Base-by-base conservation (phyloP, 2,888 invertebrate genomes). In the Tenthredo livida region DNA sequence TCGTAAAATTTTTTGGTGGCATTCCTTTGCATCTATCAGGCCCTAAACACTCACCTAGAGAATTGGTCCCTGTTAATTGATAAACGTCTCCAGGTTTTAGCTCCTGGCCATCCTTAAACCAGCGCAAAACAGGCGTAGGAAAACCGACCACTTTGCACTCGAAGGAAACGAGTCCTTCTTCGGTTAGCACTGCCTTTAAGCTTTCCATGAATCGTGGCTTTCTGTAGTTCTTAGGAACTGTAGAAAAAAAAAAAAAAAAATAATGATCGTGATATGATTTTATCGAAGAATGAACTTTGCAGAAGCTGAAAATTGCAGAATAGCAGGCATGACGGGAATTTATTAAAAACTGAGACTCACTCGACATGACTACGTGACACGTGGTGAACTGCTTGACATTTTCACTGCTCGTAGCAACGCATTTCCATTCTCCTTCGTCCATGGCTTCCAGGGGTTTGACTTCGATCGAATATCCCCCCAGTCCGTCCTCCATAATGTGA, bases 71-170 rank as follows among this genome's bases (percentile, higher is more conserved):
- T 0, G 98, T 98, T 21, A 98, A 94, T 92, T 98, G 98, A 93
- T 98, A 98, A 7, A 98, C 98, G 92, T 98, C 98, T 10, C 98
- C 98, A 0, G 98, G 98, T 91, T 97, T 97, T 67, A 99, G 94
- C 92, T 98, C 98, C 91, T 98, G 97, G 0, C 98, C 98, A 92
- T 98, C 98, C 93, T 98, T 98, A 93, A 97, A 98, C 98, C 98
- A 98, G 90, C 97, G 96, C 0, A 98, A 94, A 80, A 96, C 94
- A 0, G 98, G 98, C 0, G 98, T 98, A 0, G 98, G 98, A 89
- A 97, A 98, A 0, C 98, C 98, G 2, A 98, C 98, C 0, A 98
- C 98, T 93, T 98, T 98, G 92, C 98, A 98, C 91, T 98, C 98
- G 91, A 98, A 98, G 0, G 98, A 98, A 0, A 98, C 98, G 50